A percentile compares a stretch with the other conserved stretches of the same genome.
phyloP scores from a whole-genome alignment of 2,113 vertebrate genomes.

The Zosterops lateralis region DNA sequence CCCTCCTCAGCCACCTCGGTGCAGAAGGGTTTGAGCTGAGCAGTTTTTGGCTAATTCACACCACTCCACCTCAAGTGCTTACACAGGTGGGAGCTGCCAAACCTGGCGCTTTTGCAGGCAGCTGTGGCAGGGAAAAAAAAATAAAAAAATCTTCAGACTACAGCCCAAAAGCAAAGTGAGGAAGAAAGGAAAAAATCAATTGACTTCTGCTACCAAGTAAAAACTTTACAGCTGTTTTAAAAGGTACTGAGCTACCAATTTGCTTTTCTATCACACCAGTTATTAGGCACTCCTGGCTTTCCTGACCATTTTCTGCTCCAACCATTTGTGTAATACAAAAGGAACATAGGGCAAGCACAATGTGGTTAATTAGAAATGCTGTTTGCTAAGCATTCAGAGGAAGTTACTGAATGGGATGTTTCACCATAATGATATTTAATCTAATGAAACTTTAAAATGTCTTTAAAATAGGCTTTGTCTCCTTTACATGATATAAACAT shows the following conservation, averaged over 20 bases:
- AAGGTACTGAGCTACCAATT: constrained; percentile 58
- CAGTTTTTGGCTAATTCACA: constrained; percentile 31
- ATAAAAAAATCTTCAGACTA: neutral
- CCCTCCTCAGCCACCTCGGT: neutral
- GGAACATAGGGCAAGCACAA: neutral
- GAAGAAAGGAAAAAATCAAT: constrained; percentile 63
- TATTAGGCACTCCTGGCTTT: constrained; percentile 56
- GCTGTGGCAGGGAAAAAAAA: constrained; percentile 17
- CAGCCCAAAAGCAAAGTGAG: constrained; percentile 24
- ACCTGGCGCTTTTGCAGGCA: constrained; percentile 33
- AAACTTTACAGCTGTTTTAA: constrained; percentile 65
- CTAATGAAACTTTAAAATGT: neutral
- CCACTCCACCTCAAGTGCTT: constrained; percentile 50
- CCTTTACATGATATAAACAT: neutral
- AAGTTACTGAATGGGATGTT: neutral
- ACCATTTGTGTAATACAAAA: neutral
- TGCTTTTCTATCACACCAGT: constrained; percentile 56
- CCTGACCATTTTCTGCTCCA: constrained; percentile 32
- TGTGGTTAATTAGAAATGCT: constrained; percentile 21
- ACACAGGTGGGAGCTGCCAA: constrained; percentile 60
- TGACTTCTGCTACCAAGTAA: constrained; percentile 67
- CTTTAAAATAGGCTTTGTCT: constrained; percentile 14
- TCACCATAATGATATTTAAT: neutral
- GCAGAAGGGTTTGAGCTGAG: neutral
- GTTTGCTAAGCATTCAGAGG: constrained; percentile 12